Evolutionary conservation across 2,113 vertebrate genomes (phyloP).

Genomic region (Tympanuchus pallidicinctus): DNA sequence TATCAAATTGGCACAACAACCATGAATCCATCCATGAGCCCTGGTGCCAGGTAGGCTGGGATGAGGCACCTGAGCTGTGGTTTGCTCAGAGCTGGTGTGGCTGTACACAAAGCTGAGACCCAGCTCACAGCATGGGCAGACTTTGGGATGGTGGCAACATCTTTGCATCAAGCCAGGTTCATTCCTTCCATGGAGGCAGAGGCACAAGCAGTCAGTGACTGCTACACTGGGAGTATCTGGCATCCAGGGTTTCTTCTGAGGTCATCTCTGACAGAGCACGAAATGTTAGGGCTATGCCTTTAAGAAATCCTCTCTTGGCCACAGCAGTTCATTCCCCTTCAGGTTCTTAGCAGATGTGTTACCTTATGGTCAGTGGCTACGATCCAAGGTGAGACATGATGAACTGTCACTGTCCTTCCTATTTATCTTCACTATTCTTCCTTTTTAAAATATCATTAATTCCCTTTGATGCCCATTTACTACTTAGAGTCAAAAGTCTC

Average conservation of each 20-base stretch:
- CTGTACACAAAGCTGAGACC: not conserved
- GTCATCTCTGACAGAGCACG: not conserved
- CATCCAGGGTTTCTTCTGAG: not conserved
- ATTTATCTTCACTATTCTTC: not conserved
- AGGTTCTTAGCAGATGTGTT: not conserved
- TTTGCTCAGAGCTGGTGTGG: not conserved
- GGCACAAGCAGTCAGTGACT: not conserved
- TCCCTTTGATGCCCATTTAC: not conserved
- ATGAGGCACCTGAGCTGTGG: not conserved
- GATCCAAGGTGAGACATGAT: not conserved
- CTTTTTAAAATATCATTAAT: not conserved
- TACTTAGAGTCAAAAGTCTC: not conserved
- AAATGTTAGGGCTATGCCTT: not conserved
- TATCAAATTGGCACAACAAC: rapidly evolving
- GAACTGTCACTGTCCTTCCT: not conserved
- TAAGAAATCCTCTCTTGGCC: slow-evolving; percentile 25
- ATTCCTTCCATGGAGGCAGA: not conserved
- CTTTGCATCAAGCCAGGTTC: rapidly evolving
- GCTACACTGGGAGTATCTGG: not conserved
- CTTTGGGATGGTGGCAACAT: rapidly evolving
- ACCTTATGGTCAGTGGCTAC: not conserved
- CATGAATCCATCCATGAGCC: not conserved
- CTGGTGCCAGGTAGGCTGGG: not conserved
- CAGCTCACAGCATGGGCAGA: not conserved
- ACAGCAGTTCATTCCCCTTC: rapidly evolving